phyloP scores from a whole-genome alignment of 2,113 vertebrate genomes.

The Hydrolagus affinis region DNA sequence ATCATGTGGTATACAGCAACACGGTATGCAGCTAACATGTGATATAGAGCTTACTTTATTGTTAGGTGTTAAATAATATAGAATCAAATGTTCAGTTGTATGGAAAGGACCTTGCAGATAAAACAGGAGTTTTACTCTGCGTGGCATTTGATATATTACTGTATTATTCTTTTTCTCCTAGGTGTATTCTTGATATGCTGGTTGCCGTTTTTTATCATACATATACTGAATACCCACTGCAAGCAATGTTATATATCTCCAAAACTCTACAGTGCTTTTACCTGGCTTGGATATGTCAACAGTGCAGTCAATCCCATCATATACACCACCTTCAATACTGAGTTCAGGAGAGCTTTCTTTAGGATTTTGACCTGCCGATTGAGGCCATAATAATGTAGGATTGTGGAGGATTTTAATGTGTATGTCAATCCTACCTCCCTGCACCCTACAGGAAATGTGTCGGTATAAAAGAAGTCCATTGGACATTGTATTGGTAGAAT shows the following conservation, averaged over 20 bases:
- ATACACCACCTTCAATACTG: slow-evolving; percentile 86
- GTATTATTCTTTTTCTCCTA: slow-evolving; percentile 41
- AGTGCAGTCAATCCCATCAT: slow-evolving; percentile 86
- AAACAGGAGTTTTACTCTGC: neutral
- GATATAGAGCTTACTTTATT: neutral
- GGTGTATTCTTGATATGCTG: slow-evolving; percentile 89
- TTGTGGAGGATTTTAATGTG: slow-evolving; percentile 1
- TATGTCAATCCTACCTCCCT: neutral
- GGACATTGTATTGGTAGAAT: neutral
- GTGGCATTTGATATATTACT: neutral
- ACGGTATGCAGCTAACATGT: neutral
- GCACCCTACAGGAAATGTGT: neutral
- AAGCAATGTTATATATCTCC: slow-evolving; percentile 69
- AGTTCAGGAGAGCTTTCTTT: slow-evolving; percentile 87
- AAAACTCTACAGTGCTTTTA: slow-evolving; percentile 78
- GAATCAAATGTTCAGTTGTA: neutral
- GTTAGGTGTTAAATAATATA: neutral
- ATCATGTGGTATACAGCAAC: neutral
- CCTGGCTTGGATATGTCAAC: slow-evolving; percentile 87
- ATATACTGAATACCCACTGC: slow-evolving; percentile 84
- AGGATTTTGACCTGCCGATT: slow-evolving; percentile 80
- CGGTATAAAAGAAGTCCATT: neutral
- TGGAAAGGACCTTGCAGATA: neutral
- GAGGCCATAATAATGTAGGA: neutral
- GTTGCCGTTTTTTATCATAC: slow-evolving; percentile 89